A percentile compares a stretch with the other conserved stretches of the same genome.
These are phyloP conservation scores for Synodontis membranacea DNA, from an alignment of 2,113 vertebrate genomes.

Conservation along the genomic window DNA sequence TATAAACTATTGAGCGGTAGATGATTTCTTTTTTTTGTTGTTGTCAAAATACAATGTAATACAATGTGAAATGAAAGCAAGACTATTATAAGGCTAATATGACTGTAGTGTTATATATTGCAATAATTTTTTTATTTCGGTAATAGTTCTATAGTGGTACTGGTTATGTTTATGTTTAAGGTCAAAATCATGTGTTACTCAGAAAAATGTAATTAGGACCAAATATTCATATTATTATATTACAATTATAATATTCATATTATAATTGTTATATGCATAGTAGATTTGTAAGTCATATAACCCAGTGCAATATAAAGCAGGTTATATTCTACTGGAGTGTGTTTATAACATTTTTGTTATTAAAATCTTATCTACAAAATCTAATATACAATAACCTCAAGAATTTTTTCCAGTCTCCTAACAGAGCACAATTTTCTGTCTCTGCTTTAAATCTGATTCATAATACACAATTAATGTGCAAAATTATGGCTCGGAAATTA, in stretches of 20 bases:
- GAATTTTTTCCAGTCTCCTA: background rate
- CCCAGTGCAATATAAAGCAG: background rate
- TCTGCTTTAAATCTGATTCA: conserved; percentile 6
- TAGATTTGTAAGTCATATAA: background rate
- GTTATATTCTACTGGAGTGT: background rate
- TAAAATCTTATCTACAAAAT: background rate
- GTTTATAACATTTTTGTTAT: background rate
- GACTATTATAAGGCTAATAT: background rate
- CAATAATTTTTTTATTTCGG: background rate
- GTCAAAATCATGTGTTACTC: background rate
- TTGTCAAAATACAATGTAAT: background rate
- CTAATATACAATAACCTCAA: background rate
- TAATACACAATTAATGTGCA: conserved; percentile 5
- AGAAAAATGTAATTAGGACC: background rate
- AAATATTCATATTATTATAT: background rate
- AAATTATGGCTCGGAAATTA: background rate
- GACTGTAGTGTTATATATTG: background rate
- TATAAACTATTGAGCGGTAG: background rate
- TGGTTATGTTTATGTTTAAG: background rate
- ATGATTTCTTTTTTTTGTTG: background rate
- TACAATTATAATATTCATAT: background rate
- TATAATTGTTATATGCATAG: background rate
- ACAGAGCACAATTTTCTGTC: background rate
- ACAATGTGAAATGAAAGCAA: background rate
- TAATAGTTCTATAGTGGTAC: background rate